Conservation (phyloP, 1,140 invertebrate species). For the Zophobas morio region DNA sequence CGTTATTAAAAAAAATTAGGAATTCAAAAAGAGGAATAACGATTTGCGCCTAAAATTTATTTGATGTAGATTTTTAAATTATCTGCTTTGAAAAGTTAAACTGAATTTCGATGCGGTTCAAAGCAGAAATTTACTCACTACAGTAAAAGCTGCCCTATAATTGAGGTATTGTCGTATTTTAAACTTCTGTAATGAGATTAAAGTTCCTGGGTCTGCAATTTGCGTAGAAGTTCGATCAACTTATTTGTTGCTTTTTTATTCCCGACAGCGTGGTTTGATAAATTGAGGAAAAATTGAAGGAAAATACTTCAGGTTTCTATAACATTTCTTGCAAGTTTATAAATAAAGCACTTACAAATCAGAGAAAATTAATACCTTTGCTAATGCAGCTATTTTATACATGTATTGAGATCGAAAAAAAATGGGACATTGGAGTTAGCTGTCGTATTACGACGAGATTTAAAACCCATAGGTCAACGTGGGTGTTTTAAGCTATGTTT, state of each 20-base stretch:
- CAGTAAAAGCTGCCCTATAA: not conserved
- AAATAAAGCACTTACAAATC: no score
- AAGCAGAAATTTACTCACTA: not conserved
- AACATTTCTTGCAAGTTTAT: no score
- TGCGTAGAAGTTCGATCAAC: not conserved
- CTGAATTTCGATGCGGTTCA: not conserved
- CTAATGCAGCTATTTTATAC: no score
- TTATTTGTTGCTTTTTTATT: not conserved
- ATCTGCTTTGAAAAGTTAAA: not conserved
- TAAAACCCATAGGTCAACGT: no score
- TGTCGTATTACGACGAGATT: no score
- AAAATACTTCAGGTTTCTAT: no score
- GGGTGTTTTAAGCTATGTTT: no score
- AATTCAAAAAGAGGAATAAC: not conserved
- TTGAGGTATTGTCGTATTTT: not conserved
- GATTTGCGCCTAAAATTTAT: not conserved
- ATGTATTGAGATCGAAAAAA: no score
- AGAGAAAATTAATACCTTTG: no score
- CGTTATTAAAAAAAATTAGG: conserved; percentile 7
- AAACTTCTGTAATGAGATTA: not conserved
- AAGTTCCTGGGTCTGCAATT: not conserved
- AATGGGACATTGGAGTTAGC: no score
- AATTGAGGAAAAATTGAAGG: not conserved
- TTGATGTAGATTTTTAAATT: conserved; percentile 11
- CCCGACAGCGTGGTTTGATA: not conserved